A percentile compares a stretch with the other conserved stretches of the same genome.
These are phyloP conservation scores for Delichon dasypus DNA, from an alignment of 2,797 vertebrate genomes.

Conservation along the genomic window DNA sequence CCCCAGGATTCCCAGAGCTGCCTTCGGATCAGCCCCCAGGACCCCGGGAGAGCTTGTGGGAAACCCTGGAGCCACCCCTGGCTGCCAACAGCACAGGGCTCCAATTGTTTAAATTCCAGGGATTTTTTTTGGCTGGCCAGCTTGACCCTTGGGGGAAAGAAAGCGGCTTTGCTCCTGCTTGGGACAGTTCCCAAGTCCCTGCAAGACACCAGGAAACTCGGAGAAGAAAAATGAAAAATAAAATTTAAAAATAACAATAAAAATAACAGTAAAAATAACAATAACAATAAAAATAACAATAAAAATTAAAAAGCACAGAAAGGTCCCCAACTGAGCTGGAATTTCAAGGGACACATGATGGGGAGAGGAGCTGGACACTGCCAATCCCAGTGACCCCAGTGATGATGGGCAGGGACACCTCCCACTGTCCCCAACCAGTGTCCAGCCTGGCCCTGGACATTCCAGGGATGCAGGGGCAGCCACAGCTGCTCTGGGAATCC, in stretches of 20 bases:
- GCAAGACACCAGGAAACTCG: background rate
- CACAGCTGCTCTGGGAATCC: background rate
- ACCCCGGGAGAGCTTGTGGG: background rate
- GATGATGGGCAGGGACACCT: background rate
- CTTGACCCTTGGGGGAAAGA: background rate
- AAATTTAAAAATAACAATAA: no score
- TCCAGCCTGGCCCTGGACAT: background rate
- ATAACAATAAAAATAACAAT: no score
- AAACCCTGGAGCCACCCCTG: background rate
- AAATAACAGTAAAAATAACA: no score
- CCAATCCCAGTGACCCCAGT: background rate
- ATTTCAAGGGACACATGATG: accelerated
- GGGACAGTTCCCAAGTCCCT: background rate
- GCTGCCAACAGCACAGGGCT: background rate
- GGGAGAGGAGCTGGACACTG: background rate
- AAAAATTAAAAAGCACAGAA: background rate
- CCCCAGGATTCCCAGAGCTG: accelerated
- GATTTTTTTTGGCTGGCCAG: background rate
- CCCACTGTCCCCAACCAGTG: background rate
- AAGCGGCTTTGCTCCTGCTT: background rate
- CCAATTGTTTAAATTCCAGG: background rate
- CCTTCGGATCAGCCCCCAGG: background rate
- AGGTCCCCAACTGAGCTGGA: accelerated
- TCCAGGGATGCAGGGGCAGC: background rate
- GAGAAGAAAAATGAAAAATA: background rate